phyloP scores from a whole-genome alignment of 1,140 invertebrate genomes.

The Drosophila subpulchrella region DNA sequence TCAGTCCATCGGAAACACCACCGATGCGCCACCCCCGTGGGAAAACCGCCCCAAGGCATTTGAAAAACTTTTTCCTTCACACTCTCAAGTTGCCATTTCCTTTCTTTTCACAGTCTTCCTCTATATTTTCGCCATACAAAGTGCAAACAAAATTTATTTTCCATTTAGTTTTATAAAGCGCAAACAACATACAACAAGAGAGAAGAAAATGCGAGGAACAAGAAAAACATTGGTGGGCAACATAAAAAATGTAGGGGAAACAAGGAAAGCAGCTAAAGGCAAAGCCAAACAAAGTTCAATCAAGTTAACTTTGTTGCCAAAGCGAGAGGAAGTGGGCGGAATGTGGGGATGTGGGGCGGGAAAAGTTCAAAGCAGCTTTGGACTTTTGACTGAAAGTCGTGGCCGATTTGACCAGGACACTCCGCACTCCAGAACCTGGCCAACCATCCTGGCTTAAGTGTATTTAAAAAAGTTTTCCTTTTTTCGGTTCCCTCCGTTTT shows the following conservation, averaged over 20 bases:
- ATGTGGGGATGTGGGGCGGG: not conserved
- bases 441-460: constrained; percentile 49
- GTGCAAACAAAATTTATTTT: constrained; percentile 83
- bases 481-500: not conserved
- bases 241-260: constrained; percentile 37
- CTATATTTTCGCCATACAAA: constrained; percentile 50
- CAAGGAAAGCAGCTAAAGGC: constrained; percentile 76
- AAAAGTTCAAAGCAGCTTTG: constrained; percentile 72
- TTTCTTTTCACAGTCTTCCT: constrained; percentile 39
- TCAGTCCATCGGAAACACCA: not conserved
- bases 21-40: constrained; percentile 7
- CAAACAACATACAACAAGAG: constrained; percentile 61
- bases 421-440: constrained; percentile 8
- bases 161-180: constrained; percentile 80
- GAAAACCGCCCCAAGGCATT: constrained; percentile 21
- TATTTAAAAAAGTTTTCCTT: constrained; percentile 54
- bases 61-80: constrained; percentile 65
- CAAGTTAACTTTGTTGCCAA: constrained; percentile 82
- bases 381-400: constrained; percentile 76
- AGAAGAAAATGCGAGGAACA: constrained; percentile 27
- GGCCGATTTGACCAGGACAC: constrained; percentile 69
- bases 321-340: constrained; percentile 44
- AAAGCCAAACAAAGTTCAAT: constrained; percentile 83
- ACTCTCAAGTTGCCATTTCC: constrained; percentile 75
- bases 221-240: constrained; percentile 34